These are phyloP conservation scores for Percina caprodes DNA, from an alignment of 2,113 vertebrate species.

Conservation along the genomic window DNA sequence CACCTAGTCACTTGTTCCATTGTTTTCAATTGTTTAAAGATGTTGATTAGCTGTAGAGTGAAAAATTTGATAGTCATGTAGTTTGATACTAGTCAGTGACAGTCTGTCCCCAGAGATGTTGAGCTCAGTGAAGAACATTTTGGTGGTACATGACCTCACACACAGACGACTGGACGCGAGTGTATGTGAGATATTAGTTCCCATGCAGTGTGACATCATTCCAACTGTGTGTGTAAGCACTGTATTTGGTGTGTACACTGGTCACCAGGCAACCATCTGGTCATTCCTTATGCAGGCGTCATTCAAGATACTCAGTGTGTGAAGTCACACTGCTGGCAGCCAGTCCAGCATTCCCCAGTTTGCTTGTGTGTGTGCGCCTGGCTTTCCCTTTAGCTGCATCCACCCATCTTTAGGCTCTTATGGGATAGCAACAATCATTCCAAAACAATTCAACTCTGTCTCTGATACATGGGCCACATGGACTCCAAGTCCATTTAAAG, in stretches of 20 bases:
- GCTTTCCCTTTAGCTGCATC: slow-evolving; percentile 27
- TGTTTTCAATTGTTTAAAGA: background rate
- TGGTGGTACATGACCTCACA: slow-evolving; percentile 28
- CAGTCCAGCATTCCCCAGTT: slow-evolving; percentile 57
- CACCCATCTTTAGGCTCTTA: slow-evolving; percentile 3
- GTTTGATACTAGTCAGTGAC: background rate
- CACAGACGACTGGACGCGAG: slow-evolving; percentile 42
- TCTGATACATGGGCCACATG: background rate
- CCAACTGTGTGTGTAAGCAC: slow-evolving; percentile 30
- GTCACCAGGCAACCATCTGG: slow-evolving; percentile 75
- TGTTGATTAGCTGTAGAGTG: background rate
- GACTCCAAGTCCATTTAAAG: slow-evolving; percentile 47
- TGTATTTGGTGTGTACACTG: slow-evolving; percentile 50
- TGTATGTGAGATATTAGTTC: slow-evolving; percentile 31
- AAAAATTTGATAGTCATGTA: background rate
- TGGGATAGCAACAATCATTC: slow-evolving; percentile 2
- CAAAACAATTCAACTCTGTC: slow-evolving; percentile 48
- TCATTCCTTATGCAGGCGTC: slow-evolving; percentile 70
- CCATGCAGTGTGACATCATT: slow-evolving; percentile 53
- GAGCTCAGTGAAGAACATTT: background rate
- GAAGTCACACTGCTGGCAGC: slow-evolving; percentile 78
- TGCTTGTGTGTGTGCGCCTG: slow-evolving; percentile 13
- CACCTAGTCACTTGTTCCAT: background rate
- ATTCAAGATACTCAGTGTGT: slow-evolving; percentile 74
- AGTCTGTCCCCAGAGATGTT: background rate